Conservation (phyloP, 2,797 vertebrate species). For the Sebastes variabilis region DNA sequence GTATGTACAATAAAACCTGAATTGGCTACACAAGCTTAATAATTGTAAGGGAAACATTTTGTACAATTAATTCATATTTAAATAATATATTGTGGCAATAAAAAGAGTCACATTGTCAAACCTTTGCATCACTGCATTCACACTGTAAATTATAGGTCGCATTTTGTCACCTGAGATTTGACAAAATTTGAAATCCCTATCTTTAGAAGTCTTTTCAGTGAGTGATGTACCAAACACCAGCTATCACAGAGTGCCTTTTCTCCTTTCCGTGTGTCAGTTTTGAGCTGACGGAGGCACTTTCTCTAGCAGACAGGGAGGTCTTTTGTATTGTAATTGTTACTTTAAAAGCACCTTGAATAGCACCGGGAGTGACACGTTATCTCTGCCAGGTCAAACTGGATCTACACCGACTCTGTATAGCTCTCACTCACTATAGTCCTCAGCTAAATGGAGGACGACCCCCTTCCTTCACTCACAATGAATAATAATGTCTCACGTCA, state of each 20-base stretch:
- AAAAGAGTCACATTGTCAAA: neutral
- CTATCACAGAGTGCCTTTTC: slow-evolving; percentile 45
- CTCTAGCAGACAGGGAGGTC: slow-evolving; percentile 53
- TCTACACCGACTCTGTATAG: slow-evolving; percentile 48
- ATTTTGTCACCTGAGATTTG: slow-evolving; percentile 13
- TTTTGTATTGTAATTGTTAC: slow-evolving; percentile 67
- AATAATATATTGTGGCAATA: neutral
- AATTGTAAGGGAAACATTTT: neutral
- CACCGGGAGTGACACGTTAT: slow-evolving; percentile 60
- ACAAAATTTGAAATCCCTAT: slow-evolving; percentile 33
- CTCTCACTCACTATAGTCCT: slow-evolving; percentile 41
- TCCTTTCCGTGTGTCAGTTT: slow-evolving; percentile 66
- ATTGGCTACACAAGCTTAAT: neutral
- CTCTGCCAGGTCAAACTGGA: slow-evolving; percentile 60
- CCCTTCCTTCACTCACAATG: slow-evolving; percentile 36
- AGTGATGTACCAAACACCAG: slow-evolving; percentile 56
- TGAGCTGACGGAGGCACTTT: slow-evolving; percentile 76
- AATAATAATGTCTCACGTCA: slow-evolving; percentile 65
- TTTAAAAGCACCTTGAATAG: slow-evolving; percentile 71
- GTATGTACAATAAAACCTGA: neutral
- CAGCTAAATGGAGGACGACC: slow-evolving; percentile 55
- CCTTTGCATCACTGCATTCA: neutral
- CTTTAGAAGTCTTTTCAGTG: slow-evolving; percentile 26
- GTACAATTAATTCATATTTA: neutral
- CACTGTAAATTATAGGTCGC: neutral